Percentiles rank a stretch among this genome's conserved stretches.
Conservation (phyloP, 1,140 invertebrate genomes). For the Penaeus chinensis region DNA sequence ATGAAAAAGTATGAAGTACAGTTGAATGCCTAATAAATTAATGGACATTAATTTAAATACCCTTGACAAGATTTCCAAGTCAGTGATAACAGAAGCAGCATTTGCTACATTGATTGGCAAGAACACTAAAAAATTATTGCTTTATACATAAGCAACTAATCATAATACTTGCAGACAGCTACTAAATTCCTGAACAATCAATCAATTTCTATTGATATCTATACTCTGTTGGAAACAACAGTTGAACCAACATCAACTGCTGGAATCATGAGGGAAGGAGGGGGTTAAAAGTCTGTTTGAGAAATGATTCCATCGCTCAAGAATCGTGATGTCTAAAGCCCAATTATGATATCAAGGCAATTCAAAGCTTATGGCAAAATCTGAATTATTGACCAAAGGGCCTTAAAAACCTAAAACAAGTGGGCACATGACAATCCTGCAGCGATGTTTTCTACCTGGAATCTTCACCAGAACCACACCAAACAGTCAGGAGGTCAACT, state of each 20-base stretch:
- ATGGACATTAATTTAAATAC: slow-evolving; percentile 58
- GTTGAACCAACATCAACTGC: slow-evolving; percentile 44
- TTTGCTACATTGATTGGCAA: slow-evolving; percentile 48
- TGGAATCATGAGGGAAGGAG: slow-evolving; percentile 30
- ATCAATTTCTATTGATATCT: slow-evolving; percentile 49
- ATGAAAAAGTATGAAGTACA: slow-evolving; percentile 42
- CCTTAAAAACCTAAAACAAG: slow-evolving; percentile 26
- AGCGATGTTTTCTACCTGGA: slow-evolving; percentile 27
- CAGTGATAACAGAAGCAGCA: slow-evolving; percentile 37
- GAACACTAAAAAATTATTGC: slow-evolving; percentile 53
- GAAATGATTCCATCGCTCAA: slow-evolving; percentile 41
- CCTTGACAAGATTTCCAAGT: slow-evolving; percentile 47
- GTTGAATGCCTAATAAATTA: slow-evolving; percentile 53
- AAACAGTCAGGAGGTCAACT: slow-evolving; percentile 48
- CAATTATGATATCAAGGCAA: slow-evolving; percentile 26
- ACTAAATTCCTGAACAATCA: slow-evolving; percentile 54
- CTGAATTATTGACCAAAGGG: slow-evolving; percentile 22
- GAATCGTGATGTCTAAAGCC: slow-evolving; percentile 42
- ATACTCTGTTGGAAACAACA: slow-evolving; percentile 26
- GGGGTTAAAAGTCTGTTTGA: slow-evolving; percentile 33
- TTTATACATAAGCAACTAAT: slow-evolving; percentile 56
- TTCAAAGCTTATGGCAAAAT: slow-evolving; percentile 38
- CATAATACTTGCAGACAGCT: slow-evolving; percentile 47
- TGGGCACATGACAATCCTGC: slow-evolving; percentile 31
- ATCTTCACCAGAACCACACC: slow-evolving; percentile 51